These are phyloP conservation scores for Drosophila fuyamai DNA, from an alignment of 1,140 invertebrate species.

Conservation along the genomic window DNA sequence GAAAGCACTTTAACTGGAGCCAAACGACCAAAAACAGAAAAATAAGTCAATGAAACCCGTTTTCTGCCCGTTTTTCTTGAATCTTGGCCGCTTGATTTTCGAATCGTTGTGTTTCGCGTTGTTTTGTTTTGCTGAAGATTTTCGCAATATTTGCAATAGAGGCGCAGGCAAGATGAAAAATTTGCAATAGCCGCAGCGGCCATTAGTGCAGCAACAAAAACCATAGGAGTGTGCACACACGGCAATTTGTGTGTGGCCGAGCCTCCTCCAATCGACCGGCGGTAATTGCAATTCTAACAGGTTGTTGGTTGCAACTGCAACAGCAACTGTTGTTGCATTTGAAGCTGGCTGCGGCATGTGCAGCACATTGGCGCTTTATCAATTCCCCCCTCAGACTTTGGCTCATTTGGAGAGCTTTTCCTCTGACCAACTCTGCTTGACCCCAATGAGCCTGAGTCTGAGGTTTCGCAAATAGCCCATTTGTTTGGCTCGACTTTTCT, in stretches of 20 bases:
- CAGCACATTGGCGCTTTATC: conserved; percentile 11
- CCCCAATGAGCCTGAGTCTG: conserved; percentile 52
- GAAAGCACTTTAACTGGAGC: conserved; percentile 40
- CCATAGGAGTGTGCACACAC: conserved; percentile 45
- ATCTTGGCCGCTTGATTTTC: conserved; percentile 40
- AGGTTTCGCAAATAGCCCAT: conserved; percentile 36
- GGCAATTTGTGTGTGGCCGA: conserved; percentile 50
- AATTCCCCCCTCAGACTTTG: conserved; percentile 6
- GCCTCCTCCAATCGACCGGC: conserved; percentile 26
- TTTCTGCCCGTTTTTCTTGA: conserved; percentile 43
- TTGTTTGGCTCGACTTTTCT: background rate
- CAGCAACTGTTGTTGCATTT: conserved; percentile 1
- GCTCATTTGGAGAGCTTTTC: conserved; percentile 34
- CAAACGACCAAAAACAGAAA: conserved; percentile 18
- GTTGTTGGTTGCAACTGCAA: conserved; percentile 45
- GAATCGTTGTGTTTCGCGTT: conserved; percentile 37
- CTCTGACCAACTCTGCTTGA: conserved; percentile 28
- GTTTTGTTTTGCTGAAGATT: conserved; percentile 74
- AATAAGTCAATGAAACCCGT: conserved; percentile 55
- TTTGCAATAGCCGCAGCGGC: conserved; percentile 71
- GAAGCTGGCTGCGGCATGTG: conserved; percentile 8
- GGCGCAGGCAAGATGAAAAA: conserved; percentile 57
- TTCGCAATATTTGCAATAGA: conserved; percentile 74
- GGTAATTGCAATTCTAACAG: conserved; percentile 57
- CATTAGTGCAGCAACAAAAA: conserved; percentile 60